These are phyloP conservation scores for Parotocinclus haroldoi DNA, from an alignment of 2,797 vertebrate species.

Conservation along the genomic window DNA sequence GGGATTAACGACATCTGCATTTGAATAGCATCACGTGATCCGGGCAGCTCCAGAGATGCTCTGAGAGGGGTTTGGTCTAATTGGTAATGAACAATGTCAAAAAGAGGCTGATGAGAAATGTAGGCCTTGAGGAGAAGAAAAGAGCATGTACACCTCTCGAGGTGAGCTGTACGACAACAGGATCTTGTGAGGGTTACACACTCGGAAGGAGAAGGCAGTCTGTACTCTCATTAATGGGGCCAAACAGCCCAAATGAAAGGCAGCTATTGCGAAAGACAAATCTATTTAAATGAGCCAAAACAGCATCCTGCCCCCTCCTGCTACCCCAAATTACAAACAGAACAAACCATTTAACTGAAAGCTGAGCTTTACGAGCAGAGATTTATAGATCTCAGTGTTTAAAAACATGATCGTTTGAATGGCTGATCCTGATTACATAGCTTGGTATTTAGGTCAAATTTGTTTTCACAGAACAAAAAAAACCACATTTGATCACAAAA, in stretches of 20 bases:
- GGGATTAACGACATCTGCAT: slow-evolving; percentile 92
- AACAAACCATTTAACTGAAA: slow-evolving; percentile 7
- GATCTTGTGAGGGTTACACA: slow-evolving; percentile 9
- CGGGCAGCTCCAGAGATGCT: slow-evolving; percentile 51
- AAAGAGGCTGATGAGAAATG: slow-evolving; percentile 36
- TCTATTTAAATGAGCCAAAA: slow-evolving; percentile 26
- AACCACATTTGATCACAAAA: too few relatives aligned
- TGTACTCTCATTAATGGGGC: slow-evolving; percentile 16
- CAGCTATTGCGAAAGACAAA: slow-evolving; percentile 17
- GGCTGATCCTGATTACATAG: too few relatives aligned
- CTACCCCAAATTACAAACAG: slow-evolving; percentile 6
- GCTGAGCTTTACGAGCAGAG: background rate
- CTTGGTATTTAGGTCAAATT: too few relatives aligned
- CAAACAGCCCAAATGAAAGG: slow-evolving; percentile 23
- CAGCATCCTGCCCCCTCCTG: slow-evolving; percentile 10
- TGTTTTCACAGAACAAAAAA: too few relatives aligned
- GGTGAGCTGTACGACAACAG: slow-evolving; percentile 30
- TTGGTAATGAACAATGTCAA: slow-evolving; percentile 69
- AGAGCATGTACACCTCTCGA: slow-evolving; percentile 30
- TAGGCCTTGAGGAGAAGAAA: slow-evolving; percentile 29
- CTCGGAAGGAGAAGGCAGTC: slow-evolving; percentile 9
- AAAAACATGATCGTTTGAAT: too few relatives aligned
- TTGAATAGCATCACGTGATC: slow-evolving; percentile 79
- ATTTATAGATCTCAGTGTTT: too few relatives aligned
- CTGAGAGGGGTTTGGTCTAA: slow-evolving; percentile 68